Conservation (phyloP, 2,888 invertebrate genomes). For the Drosophila crucigera region DNA sequence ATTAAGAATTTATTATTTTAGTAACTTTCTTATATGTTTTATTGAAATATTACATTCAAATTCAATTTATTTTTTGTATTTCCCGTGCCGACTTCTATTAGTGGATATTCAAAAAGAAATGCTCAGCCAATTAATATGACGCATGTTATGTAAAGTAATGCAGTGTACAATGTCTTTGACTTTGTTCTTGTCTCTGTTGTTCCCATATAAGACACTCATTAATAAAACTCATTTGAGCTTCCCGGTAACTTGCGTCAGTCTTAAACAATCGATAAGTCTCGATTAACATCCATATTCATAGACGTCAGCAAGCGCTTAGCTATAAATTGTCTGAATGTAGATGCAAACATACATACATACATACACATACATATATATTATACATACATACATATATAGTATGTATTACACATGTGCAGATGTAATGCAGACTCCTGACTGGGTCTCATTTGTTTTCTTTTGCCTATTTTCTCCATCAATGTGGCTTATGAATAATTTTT, state of each 20-base stretch:
- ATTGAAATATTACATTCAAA: background rate
- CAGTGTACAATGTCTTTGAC: background rate
- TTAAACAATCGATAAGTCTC: background rate
- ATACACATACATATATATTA: background rate
- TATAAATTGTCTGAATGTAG: background rate
- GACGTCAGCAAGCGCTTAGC: background rate
- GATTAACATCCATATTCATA: background rate
- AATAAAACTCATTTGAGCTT: background rate
- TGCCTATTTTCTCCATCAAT: conserved; percentile 2
- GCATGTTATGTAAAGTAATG: background rate
- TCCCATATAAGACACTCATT: background rate
- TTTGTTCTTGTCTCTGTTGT: background rate
- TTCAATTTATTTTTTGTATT: background rate
- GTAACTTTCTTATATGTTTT: background rate
- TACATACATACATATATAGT: background rate
- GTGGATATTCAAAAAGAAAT: background rate
- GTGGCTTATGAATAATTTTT: conserved; percentile 10
- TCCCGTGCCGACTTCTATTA: background rate
- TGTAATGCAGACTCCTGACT: background rate
- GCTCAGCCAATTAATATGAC: background rate
- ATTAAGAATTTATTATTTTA: background rate
- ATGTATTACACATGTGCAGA: background rate
- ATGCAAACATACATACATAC: background rate
- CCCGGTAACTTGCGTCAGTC: background rate
- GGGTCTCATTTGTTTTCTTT: background rate